Percentiles rank a stretch among this genome's conserved stretches.
Conservation (phyloP, 2,888 invertebrate species). For the Chaetogeoica ovagalla region DNA sequence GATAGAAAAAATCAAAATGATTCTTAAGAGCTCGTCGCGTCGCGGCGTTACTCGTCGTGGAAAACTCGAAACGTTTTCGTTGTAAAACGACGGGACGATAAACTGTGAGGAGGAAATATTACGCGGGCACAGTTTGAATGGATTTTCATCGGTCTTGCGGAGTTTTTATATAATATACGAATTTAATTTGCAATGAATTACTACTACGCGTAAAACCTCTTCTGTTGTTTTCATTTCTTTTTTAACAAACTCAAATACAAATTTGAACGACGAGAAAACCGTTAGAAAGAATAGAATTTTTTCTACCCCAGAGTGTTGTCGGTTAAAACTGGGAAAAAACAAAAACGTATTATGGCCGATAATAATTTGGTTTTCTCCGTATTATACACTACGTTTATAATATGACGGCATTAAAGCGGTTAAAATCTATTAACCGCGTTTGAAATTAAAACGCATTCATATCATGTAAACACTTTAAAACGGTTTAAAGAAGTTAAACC, state of each 20-base stretch:
- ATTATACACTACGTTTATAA: no score
- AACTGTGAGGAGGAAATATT: constrained; percentile 7
- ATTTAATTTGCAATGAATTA: constrained; percentile 37
- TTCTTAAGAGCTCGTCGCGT: constrained; percentile 18
- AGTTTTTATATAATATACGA: not conserved
- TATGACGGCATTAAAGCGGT: no score
- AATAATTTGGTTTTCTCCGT: no score
- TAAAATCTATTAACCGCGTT: no score
- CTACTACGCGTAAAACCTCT: constrained; percentile 8
- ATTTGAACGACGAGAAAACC: not conserved
- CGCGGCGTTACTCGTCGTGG: no score
- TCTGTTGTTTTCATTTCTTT: not conserved
- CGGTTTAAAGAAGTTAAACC: no score
- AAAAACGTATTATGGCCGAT: no score
- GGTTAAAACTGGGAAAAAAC: no score
- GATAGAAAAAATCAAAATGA: constrained; percentile 42
- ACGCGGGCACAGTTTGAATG: constrained; percentile 15
- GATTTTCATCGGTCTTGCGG: constrained; percentile 24
- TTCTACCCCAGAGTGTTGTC: no score
- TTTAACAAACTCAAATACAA: constrained; percentile 24
- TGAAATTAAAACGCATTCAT: no score
- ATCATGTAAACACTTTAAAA: no score
- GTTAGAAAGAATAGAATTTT: not conserved
- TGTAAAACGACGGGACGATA: not conserved
- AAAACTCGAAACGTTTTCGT: not conserved